Conservation (phyloP, 2,797 vertebrate species). For the Halcyon chelicuti region DNA sequence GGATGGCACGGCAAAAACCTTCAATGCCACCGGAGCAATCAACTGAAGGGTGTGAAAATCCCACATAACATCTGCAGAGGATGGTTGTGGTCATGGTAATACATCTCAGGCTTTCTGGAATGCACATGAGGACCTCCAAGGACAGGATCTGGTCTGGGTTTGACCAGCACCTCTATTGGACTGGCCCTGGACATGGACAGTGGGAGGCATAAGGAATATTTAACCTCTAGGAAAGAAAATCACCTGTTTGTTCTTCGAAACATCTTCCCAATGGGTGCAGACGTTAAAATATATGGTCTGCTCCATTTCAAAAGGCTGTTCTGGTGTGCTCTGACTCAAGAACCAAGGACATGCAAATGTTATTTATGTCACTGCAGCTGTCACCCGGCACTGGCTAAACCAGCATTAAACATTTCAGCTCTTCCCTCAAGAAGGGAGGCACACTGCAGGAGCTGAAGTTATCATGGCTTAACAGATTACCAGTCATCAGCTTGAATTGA, state of each 20-base stretch:
- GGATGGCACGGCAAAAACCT: not conserved
- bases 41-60: not conserved
- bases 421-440: not conserved
- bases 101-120: not conserved
- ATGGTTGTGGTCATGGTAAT: rapidly evolving
- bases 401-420: not conserved
- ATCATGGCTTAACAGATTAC: not conserved
- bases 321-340: not conserved
- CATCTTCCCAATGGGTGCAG: not conserved
- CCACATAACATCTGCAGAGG: not conserved
- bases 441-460: not conserved
- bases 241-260: not conserved
- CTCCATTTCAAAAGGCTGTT: not conserved
- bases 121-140: not conserved
- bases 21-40: not conserved
- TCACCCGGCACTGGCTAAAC: not conserved
- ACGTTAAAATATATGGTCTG: not conserved
- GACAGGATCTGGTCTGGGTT: not conserved
- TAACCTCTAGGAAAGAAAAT: not conserved
- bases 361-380: not conserved
- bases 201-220: not conserved
- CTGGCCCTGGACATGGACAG: rapidly evolving
- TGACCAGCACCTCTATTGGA: not conserved
- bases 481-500: not conserved
- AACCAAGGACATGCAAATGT: not conserved